Percentiles rank a stretch among this genome's conserved stretches.
phyloP scores from a whole-genome alignment of 1,140 invertebrate species.

The Goniozus legneri region DNA sequence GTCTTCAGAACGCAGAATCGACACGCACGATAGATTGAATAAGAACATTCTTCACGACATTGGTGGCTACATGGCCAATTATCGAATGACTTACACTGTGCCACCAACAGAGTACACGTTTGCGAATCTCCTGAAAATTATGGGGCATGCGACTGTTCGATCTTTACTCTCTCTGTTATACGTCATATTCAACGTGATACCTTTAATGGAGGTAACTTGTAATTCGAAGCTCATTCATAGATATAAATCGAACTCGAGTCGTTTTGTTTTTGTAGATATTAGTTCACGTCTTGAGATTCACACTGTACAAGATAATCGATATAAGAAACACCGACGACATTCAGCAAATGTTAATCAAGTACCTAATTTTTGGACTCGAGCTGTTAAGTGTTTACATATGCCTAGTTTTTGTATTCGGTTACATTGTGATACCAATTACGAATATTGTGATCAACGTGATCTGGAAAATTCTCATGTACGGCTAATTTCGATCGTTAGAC shows the following conservation, averaged over 20 bases:
- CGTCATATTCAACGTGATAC: conserved; percentile 36
- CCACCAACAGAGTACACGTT: conserved; percentile 39
- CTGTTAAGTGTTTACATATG: conserved; percentile 38
- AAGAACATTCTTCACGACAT: conserved; percentile 21
- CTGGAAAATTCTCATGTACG: conserved; percentile 33
- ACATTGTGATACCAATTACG: conserved; percentile 38
- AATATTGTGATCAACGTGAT: conserved; percentile 35
- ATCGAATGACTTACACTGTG: conserved; percentile 38
- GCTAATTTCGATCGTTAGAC: conserved; percentile 24
- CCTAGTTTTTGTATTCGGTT: conserved; percentile 39
- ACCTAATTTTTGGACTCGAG: conserved; percentile 33
- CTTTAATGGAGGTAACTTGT: conserved; percentile 36
- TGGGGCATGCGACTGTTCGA: conserved; percentile 37
- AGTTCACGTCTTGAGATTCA: conserved; percentile 39
- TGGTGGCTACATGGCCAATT: conserved; percentile 35
- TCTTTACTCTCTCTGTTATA: conserved; percentile 39
- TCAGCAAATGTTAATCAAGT: conserved; percentile 33
- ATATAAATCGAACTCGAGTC: too few species aligned
- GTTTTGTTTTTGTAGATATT: conserved; percentile 46
- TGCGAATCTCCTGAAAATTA: conserved; percentile 32
- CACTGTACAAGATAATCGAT: conserved; percentile 38
- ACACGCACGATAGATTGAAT: too few species aligned
- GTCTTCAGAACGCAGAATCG: too few species aligned
- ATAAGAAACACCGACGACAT: conserved; percentile 31
- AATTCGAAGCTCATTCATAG: too few species aligned